Conservation (phyloP, 1,140 invertebrate genomes). For the Heliconius himera region DNA sequence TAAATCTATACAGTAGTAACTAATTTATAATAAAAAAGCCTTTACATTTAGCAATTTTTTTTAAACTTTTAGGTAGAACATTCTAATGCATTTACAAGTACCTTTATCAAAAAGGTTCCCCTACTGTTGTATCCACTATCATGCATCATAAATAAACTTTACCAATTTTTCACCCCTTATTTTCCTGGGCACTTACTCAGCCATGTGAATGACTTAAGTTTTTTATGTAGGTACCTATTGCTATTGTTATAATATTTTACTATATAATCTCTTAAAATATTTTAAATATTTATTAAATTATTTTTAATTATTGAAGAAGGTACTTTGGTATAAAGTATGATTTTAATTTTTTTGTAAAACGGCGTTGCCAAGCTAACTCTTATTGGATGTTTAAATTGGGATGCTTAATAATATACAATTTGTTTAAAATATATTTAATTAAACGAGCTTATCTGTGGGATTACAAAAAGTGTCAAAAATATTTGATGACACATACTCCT, state of each 20-base stretch:
- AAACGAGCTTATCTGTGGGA: too few relatives aligned
- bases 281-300: neutral
- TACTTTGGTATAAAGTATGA: too few relatives aligned
- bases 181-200: neutral
- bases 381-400: too few relatives aligned
- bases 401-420: too few relatives aligned
- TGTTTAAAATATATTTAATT: too few relatives aligned
- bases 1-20: neutral
- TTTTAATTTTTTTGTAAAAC: too few relatives aligned
- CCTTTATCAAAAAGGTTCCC: neutral
- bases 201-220: neutral
- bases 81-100: neutral
- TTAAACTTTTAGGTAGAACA: neutral
- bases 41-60: neutral
- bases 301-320: too few relatives aligned
- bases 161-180: slow-evolving; percentile 7
- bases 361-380: too few relatives aligned
- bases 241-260: neutral
- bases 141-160: neutral
- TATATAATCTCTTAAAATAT: neutral
- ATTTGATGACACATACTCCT: too few relatives aligned
- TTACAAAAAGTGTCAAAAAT: too few relatives aligned
- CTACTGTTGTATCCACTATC: slow-evolving; percentile 10
- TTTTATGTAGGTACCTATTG: neutral
- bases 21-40: neutral